Percentiles rank a stretch among this genome's conserved stretches.
Evolutionary conservation across 35 echinoderm and acorn worm species (phyloP).

Genomic region (Hemicentrotus pulcherrimus): DNA sequence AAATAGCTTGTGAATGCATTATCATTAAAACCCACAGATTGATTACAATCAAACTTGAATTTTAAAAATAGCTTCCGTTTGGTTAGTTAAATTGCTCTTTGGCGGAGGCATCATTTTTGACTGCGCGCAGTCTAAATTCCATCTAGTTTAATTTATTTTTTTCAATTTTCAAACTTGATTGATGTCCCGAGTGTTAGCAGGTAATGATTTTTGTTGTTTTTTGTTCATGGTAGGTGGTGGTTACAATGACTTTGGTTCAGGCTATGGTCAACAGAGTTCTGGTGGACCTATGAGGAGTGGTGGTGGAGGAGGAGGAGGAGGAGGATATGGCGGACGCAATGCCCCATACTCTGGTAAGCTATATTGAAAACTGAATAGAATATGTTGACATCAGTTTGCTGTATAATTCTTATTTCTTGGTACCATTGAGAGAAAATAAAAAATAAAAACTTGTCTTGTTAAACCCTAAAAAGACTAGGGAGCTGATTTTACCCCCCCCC

Average conservation of each 20-base stretch:
- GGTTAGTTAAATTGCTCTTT: too few relatives aligned
- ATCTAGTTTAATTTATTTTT: too few relatives aligned
- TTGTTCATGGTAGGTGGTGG: constrained; percentile 19
- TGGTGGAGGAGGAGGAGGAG: not conserved
- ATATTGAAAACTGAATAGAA: not conserved
- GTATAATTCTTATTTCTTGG: not conserved
- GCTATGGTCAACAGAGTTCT: constrained; percentile 29
- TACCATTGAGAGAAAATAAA: not conserved
- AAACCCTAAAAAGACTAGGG: too few relatives aligned
- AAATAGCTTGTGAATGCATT: too few relatives aligned
- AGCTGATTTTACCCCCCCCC: too few relatives aligned
- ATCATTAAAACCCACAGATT: too few relatives aligned
- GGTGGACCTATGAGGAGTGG: constrained; percentile 14
- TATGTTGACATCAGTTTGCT: not conserved
- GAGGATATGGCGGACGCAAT: constrained; percentile 14
- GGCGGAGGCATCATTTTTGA: too few relatives aligned
- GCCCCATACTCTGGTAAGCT: constrained; percentile 21
- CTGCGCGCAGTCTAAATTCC: too few relatives aligned
- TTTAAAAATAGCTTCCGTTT: too few relatives aligned
- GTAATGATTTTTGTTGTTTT: not conserved
- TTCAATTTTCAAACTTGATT: not conserved
- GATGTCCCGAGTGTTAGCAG: not conserved
- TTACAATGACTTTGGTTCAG: constrained; percentile 47
- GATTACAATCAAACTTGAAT: too few relatives aligned
- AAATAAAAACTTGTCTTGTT: too few relatives aligned